Percentiles rank a stretch among this genome's conserved stretches.
These are phyloP conservation scores for Limenitis camilla DNA, from an alignment of 2,888 invertebrate genomes.

Conservation along the genomic window DNA sequence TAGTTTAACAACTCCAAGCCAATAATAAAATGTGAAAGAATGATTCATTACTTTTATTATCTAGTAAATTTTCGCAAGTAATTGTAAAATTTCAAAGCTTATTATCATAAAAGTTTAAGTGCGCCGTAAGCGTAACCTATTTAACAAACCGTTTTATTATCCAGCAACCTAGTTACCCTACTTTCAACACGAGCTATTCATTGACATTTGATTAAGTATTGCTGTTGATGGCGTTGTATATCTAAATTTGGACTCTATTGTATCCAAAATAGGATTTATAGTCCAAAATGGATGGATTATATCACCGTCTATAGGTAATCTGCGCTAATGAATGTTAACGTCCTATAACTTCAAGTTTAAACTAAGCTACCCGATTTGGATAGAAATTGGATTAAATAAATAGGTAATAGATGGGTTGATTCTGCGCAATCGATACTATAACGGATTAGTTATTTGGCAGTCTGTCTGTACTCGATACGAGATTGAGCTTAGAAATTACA, in stretches of 20 bases:
- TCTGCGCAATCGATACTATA: slow-evolving; percentile 12
- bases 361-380: slow-evolving; percentile 32
- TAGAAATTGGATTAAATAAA: slow-evolving; percentile 28
- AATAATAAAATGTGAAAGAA: no score
- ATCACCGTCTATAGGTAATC: slow-evolving; percentile 26
- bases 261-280: slow-evolving; percentile 5
- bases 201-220: slow-evolving; percentile 32
- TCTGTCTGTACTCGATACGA: background rate
- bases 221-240: slow-evolving; percentile 8
- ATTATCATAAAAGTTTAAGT: background rate
- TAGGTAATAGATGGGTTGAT: slow-evolving; percentile 17
- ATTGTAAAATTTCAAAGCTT: no score
- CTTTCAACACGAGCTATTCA: slow-evolving; percentile 26
- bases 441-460: slow-evolving; percentile 3
- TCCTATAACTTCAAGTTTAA: slow-evolving; percentile 31
- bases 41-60: no score
- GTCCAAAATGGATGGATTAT: background rate
- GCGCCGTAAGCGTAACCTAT: background rate
- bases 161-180: slow-evolving; percentile 19
- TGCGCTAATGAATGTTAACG: slow-evolving; percentile 31
- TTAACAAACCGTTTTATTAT: slow-evolving; percentile 8
- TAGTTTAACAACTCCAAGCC: no score
- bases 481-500: no score
- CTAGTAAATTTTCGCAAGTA: no score
- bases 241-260: slow-evolving; percentile 18